Base-by-base conservation (phyloP, 23 tunicate genomes). In the Diplosoma virens region DNA sequence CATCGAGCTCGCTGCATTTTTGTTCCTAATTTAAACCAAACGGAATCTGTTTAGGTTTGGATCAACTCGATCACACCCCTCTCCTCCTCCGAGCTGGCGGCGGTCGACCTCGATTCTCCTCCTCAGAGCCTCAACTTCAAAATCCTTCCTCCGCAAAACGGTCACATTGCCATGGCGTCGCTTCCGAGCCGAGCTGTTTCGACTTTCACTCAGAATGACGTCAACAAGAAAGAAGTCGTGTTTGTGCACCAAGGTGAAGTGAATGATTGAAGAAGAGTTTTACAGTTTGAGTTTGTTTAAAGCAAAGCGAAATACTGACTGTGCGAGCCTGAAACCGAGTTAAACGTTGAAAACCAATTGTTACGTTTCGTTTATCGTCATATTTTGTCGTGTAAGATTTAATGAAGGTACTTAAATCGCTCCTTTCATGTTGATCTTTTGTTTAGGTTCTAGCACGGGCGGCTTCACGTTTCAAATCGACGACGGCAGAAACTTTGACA, bases 381-480 rank as follows among this genome's bases (percentile, higher is more conserved):
- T 9, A 24, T 9, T 58, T 21, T 58, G n/a, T 20, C 9, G 66
- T 58, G 66, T 21, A 9, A 58, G 66, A 9, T 9, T 41, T 14
- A 41, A 7, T 7, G 11, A 7, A 41, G 50, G 9, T 41, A 7
- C 14, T 41, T 9, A 41, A 41, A 41, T 41, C 50, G 50, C 14
- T 41, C 9, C 9, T 7, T 9, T 7, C 14, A 9, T 7, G 11
- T 41, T 41, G 9, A 32, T 59, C 6, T 32, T 67, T n/a, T 34
- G 2, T 25, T 16, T 69, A 89, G 96, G 96, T 71, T 58, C 88
- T 7, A 73, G 58, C 29, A 81, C 92, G n/a, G 92, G 91, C 0
- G 97, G 97, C 32, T 85, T 92, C 41, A 80, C 87, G 1, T 92
- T 85, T 47, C 97, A 92, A 85, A 86, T 81, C 11, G 67, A 69